Evolutionary conservation across 2,888 invertebrate genomes (phyloP).

Genomic region (Trilocha varians): DNA sequence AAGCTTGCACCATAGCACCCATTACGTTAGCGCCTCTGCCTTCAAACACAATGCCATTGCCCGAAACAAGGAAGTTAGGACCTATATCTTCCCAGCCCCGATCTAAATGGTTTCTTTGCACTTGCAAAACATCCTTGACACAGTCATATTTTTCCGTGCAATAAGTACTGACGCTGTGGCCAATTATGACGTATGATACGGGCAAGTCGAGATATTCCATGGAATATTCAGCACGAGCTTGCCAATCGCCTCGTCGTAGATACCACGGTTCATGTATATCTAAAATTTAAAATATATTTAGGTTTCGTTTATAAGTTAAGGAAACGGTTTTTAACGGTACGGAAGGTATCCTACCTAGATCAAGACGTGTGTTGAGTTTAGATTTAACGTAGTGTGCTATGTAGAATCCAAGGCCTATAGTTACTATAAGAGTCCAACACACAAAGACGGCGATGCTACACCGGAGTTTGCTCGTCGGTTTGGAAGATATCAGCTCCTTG

Average conservation of each 20-base stretch:
- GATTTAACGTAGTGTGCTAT: slow-evolving; percentile 34
- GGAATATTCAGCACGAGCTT: slow-evolving; percentile 40
- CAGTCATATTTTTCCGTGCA: slow-evolving; percentile 37
- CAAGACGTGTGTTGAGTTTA: slow-evolving; percentile 29
- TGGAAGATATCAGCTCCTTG: slow-evolving; percentile 50
- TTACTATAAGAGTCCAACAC: slow-evolving; percentile 54
- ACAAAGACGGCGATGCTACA: slow-evolving; percentile 62
- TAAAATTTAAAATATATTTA: slow-evolving; percentile 25
- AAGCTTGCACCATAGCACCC: slow-evolving; percentile 37
- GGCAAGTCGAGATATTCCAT: slow-evolving; percentile 35
- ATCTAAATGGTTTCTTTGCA: slow-evolving; percentile 38
- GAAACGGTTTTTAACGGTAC: background rate
- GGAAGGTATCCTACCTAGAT: slow-evolving; percentile 30
- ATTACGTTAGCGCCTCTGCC: slow-evolving; percentile 50
- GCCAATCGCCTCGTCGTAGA: slow-evolving; percentile 55
- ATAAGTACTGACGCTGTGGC: slow-evolving; percentile 37
- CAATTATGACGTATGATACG: slow-evolving; percentile 38
- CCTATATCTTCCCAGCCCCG: slow-evolving; percentile 42
- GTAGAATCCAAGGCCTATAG: slow-evolving; percentile 40
- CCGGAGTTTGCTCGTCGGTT: slow-evolving; percentile 38
- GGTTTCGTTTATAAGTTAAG: too few relatives aligned
- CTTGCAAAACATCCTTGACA: slow-evolving; percentile 30
- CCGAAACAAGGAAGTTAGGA: slow-evolving; percentile 51
- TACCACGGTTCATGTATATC: slow-evolving; percentile 55
- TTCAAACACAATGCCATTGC: slow-evolving; percentile 49